phyloP scores from a whole-genome alignment of 2,888 invertebrate species.

The Saturnia japonica region DNA sequence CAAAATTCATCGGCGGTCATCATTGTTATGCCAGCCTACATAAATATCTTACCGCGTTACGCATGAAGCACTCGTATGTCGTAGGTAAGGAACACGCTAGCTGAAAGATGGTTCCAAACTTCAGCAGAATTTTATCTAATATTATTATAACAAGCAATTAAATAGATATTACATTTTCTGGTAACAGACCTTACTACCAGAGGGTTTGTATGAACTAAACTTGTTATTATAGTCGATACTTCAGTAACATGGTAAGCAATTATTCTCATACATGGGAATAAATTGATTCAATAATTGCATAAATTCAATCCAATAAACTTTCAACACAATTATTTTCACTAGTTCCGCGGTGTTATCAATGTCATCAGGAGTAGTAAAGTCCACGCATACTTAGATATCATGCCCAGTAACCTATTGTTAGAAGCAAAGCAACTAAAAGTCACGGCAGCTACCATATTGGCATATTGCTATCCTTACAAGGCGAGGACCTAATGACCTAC shows the following conservation, averaged over 20 bases:
- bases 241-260: slow-evolving; percentile 10
- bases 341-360: slow-evolving; percentile 56
- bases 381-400: slow-evolving; percentile 66
- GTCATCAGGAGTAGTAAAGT: slow-evolving; percentile 66
- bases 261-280: slow-evolving; percentile 21
- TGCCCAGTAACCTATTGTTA: slow-evolving; percentile 72
- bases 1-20: too few relatives aligned
- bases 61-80: too few relatives aligned
- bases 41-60: too few relatives aligned
- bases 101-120: too few relatives aligned
- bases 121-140: neutral
- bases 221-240: neutral
- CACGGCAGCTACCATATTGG: slow-evolving; percentile 79
- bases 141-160: neutral
- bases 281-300: slow-evolving; percentile 15
- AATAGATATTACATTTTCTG: neutral
- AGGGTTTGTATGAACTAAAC: neutral
- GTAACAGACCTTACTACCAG: neutral
- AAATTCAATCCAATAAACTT: slow-evolving; percentile 19
- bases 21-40: too few relatives aligned
- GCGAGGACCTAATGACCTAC: slow-evolving; percentile 80
- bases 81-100: too few relatives aligned
- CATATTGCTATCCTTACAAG: slow-evolving; percentile 78
- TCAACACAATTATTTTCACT: slow-evolving; percentile 48
- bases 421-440: slow-evolving; percentile 63